Base-by-base conservation (phyloP, 1,140 invertebrate species). In the Zaprionus gabonicus region DNA sequence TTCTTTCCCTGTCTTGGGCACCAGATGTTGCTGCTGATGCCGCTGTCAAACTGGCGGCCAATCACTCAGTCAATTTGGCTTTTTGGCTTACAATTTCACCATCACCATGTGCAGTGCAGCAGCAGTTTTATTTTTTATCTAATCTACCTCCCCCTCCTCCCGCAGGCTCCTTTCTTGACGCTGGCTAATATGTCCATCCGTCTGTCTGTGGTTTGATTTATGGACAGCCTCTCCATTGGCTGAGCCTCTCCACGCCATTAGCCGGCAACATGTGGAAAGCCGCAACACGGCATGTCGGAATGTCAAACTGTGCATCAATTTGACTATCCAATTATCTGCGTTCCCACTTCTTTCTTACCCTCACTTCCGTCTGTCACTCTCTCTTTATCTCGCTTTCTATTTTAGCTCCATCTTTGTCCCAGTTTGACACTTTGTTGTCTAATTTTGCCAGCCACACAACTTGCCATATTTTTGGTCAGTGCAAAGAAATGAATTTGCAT, bases 41-140 rank as follows among this genome's bases (percentile, higher is more conserved):
- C 38, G 73, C 68, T 76, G 73, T 76, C 73, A 76, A 71, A 76
- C 60, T 27, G 68, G 36, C 56, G 27, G 60, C 53, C 73, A 76
- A 76, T 76, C 74, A 76, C 55, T 76, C 74, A 76, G 74, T 76
- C 74, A 72, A 76, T 72, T 76, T 76, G 74, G 65, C 66, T 70
- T 63, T 75, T 75, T 70, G 72, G 74, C 74, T 76, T 72, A 76
- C 62, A 65, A 70, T 71, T 71, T 65, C 65, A 71, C 73, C 71
- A 76, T 71, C 65, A 71, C 73, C 71, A 76, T 71, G 68, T 70
- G 44, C 60, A 44, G 41, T 71, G 71, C 71, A 73, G 71, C 64
- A 53, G 5, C 20, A 25, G n/a, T 49, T 36, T 60, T 49, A 36
- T 49, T 59, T 25, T 68, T 36, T 44, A 20, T 36, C 13, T 57